These are phyloP conservation scores for Labeo calbasu DNA, from an alignment of 2,797 vertebrate species.

Conservation along the genomic window DNA sequence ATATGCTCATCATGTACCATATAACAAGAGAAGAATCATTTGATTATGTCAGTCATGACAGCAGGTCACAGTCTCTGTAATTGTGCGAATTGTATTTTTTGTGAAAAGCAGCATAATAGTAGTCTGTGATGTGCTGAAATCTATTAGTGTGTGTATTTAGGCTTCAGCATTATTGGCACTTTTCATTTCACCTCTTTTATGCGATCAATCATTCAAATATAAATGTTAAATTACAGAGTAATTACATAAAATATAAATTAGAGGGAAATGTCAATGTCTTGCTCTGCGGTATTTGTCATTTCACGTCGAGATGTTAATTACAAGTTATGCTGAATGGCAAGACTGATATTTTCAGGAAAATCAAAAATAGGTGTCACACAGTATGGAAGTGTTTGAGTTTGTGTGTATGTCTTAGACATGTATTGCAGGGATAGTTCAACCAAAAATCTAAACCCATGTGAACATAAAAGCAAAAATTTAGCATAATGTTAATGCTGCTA, in stretches of 20 bases:
- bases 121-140: constrained; percentile 19
- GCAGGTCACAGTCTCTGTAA: background rate
- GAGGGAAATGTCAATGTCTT: constrained; percentile 51
- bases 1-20: background rate
- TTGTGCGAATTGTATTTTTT: background rate
- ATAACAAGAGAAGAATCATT: constrained; percentile 8
- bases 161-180: constrained; percentile 1
- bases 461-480: background rate
- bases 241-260: constrained; percentile 59
- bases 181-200: constrained; percentile 24
- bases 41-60: constrained; percentile 10
- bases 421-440: background rate
- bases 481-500: background rate
- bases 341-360: constrained; percentile 53
- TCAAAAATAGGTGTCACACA: constrained; percentile 46
- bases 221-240: constrained; percentile 61
- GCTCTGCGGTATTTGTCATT: constrained; percentile 47
- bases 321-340: constrained; percentile 49
- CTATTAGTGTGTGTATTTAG: constrained; percentile 19
- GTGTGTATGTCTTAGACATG: constrained; percentile 18
- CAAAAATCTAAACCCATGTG: background rate
- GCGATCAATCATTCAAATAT: constrained; percentile 61
- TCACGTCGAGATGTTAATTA: constrained; percentile 55
- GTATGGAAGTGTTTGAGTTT: constrained; percentile 18
- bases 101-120: constrained; percentile 8